Conservation (phyloP, 2,888 invertebrate genomes). For the Melanargia galathea region DNA sequence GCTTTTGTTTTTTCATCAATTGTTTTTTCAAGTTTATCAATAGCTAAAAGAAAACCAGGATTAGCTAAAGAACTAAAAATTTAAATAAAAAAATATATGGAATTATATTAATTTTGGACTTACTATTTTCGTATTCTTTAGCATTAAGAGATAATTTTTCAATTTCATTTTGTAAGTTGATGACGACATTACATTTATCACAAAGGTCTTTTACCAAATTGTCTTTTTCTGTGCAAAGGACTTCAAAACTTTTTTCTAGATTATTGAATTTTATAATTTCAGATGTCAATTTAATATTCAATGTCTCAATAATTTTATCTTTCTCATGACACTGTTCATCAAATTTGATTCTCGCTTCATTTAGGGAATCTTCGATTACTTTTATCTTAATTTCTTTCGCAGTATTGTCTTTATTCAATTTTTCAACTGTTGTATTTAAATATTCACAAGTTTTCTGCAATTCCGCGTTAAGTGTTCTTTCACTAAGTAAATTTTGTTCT, state of each 20-base stretch:
- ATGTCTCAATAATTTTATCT: conserved; percentile 41
- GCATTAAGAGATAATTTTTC: conserved; percentile 38
- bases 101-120: conserved; percentile 26
- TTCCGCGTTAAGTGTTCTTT: conserved; percentile 42
- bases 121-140: conserved; percentile 33
- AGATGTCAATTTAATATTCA: conserved; percentile 42
- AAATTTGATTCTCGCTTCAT: conserved; percentile 41
- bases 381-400: conserved; percentile 47
- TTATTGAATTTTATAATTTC: conserved; percentile 43
- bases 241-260: conserved; percentile 43
- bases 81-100: conserved; percentile 5
- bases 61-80: conserved; percentile 3
- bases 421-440: conserved; percentile 44
- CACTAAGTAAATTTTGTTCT: conserved; percentile 36
- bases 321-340: conserved; percentile 46
- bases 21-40: conserved; percentile 47
- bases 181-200: conserved; percentile 45
- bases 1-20: conserved; percentile 49
- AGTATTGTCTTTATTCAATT: conserved; percentile 42
- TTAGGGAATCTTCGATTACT: conserved; percentile 41
- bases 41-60: conserved; percentile 45
- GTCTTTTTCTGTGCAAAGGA: conserved; percentile 45
- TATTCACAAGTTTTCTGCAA: conserved; percentile 41
- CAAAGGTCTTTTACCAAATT: conserved; percentile 44
- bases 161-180: conserved; percentile 45